Conservation (phyloP, 2,888 invertebrate species). For the Crematogaster levior region DNA sequence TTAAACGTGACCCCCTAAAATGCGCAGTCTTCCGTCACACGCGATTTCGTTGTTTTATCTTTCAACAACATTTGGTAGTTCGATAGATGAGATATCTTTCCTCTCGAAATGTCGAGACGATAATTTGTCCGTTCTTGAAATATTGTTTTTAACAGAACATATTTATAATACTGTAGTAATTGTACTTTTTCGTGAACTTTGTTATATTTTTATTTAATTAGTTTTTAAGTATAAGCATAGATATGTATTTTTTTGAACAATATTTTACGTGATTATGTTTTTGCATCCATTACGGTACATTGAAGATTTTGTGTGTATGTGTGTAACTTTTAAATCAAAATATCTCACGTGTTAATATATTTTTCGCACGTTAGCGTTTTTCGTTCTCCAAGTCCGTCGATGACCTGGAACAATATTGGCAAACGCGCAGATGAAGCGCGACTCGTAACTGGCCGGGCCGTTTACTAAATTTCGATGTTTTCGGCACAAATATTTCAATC, state of each 20-base stretch:
- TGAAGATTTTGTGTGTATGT: too few relatives aligned
- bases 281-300: neutral
- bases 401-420: conserved; percentile 47
- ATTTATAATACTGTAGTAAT: neutral
- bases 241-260: neutral
- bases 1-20: conserved; percentile 68
- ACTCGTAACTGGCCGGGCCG: conserved; percentile 51
- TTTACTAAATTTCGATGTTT: conserved; percentile 56
- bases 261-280: neutral
- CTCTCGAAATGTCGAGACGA: conserved; percentile 26
- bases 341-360: neutral
- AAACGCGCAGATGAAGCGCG: conserved; percentile 48
- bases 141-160: neutral
- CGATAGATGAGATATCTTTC: conserved; percentile 35
- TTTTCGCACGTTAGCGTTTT: conserved; percentile 31
- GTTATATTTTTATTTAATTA: neutral
- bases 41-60: conserved; percentile 67
- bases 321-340: neutral
- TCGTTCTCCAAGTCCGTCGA: conserved; percentile 42
- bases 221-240: neutral
- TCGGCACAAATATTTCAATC: conserved; percentile 54
- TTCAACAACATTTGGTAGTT: conserved; percentile 51
- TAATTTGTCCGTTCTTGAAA: neutral
- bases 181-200: neutral
- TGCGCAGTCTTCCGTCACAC: conserved; percentile 66